Percentiles rank a stretch among this genome's conserved stretches.
Conservation (phyloP, 2,113 vertebrate genomes). For the Pterocles burchelli region DNA sequence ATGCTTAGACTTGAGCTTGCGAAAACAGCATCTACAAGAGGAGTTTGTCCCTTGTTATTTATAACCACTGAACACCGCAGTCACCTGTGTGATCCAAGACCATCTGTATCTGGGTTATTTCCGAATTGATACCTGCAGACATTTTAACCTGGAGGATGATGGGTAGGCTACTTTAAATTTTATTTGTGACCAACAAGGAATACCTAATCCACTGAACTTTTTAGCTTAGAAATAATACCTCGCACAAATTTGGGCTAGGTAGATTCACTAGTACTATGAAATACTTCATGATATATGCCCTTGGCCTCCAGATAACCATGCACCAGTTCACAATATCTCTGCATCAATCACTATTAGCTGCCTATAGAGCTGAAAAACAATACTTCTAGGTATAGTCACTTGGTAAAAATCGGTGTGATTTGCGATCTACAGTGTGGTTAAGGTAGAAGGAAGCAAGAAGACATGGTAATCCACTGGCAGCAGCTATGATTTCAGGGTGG, state of each 20-base stretch:
- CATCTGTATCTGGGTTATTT: neutral
- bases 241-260: neutral
- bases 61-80: slow-evolving; percentile 11
- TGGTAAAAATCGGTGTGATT: neutral
- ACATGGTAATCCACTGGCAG: neutral
- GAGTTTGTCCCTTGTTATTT: slow-evolving; percentile 55
- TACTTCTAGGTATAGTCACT: neutral
- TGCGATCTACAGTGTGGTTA: neutral
- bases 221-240: neutral
- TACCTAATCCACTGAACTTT: neutral
- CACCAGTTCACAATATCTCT: neutral
- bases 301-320: neutral
- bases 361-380: neutral
- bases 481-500: neutral
- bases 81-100: slow-evolving; percentile 20
- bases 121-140: neutral
- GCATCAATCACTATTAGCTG: neutral
- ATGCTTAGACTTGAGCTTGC: slow-evolving; percentile 68
- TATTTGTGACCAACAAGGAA: neutral
- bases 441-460: neutral
- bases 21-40: slow-evolving; percentile 25
- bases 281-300: neutral
- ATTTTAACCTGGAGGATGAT: neutral
- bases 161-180: neutral
- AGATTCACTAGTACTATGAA: neutral